Percentiles rank a stretch among this genome's conserved stretches.
Evolutionary conservation across 2,888 invertebrate genomes (phyloP).

Genomic region (Drosophila heteroneura): DNA sequence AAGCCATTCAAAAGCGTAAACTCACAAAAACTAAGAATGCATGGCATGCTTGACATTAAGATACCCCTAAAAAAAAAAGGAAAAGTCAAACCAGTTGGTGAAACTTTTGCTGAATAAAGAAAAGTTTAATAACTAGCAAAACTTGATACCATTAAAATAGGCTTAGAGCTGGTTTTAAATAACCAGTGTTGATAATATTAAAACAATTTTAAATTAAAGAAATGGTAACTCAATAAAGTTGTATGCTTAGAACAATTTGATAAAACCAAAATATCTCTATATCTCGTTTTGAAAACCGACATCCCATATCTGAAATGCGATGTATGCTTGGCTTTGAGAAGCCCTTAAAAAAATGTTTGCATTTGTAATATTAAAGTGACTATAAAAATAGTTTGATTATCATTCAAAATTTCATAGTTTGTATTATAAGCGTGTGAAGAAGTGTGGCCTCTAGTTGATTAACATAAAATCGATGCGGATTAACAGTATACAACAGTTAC

Average conservation of each 20-base stretch:
- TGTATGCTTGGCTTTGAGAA: neutral
- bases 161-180: neutral
- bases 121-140: neutral
- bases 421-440: neutral
- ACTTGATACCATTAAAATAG: neutral
- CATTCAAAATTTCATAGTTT: neutral
- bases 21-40: neutral
- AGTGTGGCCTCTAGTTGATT: conserved; percentile 21
- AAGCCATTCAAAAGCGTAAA: conserved; percentile 22
- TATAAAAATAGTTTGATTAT: neutral
- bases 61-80: conserved; percentile 5
- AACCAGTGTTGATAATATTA: too few species aligned
- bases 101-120: neutral
- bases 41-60: neutral
- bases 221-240: neutral
- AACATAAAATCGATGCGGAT: neutral
- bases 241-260: neutral
- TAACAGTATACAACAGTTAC: conserved; percentile 64
- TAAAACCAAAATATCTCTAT: neutral
- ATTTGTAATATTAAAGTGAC: neutral
- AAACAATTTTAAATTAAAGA: too few species aligned
- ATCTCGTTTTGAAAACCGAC: neutral
- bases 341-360: neutral
- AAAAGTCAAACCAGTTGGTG: neutral
- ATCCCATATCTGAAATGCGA: neutral